Conservation (phyloP, 2,888 invertebrate species). For the Scaptomyza parva region DNA sequence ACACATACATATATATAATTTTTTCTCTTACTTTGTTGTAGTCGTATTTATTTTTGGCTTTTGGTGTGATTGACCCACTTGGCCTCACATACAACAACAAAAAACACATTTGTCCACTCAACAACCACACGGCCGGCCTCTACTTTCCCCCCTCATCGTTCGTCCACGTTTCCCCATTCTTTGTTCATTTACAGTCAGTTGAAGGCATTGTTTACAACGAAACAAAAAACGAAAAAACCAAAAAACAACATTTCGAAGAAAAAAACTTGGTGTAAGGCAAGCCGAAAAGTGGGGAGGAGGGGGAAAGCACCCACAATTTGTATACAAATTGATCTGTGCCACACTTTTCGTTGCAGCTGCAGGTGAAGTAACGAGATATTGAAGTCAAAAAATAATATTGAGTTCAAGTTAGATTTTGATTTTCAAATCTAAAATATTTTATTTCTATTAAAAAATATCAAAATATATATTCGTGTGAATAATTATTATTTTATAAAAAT, state of each 20-base stretch:
- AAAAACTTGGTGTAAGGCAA: background rate
- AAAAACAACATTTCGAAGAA: constrained; percentile 1
- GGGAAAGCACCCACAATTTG: constrained; percentile 6
- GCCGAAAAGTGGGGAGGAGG: background rate
- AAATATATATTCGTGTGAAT: too few relatives aligned
- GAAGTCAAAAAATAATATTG: too few relatives aligned
- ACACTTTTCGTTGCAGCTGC: constrained; percentile 3
- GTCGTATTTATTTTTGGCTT: constrained; percentile 9
- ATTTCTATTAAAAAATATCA: background rate
- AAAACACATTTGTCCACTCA: constrained; percentile 57
- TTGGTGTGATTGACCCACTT: constrained; percentile 56
- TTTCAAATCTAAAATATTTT: background rate
- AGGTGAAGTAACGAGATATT: constrained; percentile 10
- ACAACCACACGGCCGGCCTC: constrained; percentile 24
- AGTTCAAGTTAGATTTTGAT: constrained; percentile 4
- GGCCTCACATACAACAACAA: constrained; percentile 22
- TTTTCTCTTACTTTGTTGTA: constrained; percentile 1
- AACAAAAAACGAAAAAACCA: background rate
- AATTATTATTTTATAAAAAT: too few relatives aligned
- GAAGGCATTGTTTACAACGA: constrained; percentile 56
- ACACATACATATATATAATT: background rate
- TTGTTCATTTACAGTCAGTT: constrained; percentile 38
- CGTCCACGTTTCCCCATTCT: background rate
- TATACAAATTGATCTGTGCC: constrained; percentile 5
- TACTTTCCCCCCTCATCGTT: constrained; percentile 4